Evolutionary conservation across 2,113 vertebrate genomes (phyloP).

Genomic region (Tylochromis polylepis): DNA sequence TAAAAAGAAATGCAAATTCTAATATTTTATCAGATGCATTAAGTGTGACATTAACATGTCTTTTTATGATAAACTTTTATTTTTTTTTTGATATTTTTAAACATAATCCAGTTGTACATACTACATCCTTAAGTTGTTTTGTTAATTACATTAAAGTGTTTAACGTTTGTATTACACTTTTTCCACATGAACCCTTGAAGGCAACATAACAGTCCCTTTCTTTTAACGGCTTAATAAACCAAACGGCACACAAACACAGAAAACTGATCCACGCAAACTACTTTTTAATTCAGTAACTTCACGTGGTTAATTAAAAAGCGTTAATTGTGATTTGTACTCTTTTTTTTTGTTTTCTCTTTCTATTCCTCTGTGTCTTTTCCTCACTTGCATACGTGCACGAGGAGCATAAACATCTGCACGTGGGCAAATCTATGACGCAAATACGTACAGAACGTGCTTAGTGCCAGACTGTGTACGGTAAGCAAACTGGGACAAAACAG

Average conservation of each 20-base stretch:
- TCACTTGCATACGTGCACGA: slow-evolving; percentile 45
- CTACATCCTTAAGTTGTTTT: not conserved
- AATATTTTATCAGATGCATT: not conserved
- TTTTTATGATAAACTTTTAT: not conserved
- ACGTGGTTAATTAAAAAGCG: not conserved
- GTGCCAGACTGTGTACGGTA: not conserved
- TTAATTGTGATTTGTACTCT: not conserved
- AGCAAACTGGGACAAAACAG: not conserved
- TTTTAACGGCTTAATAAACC: not conserved
- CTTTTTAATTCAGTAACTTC: not conserved
- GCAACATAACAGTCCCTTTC: not conserved
- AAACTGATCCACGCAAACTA: not conserved
- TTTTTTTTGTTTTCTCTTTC: not conserved
- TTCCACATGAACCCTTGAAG: not conserved
- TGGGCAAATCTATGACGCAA: slow-evolving; percentile 67
- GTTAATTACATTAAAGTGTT: not conserved
- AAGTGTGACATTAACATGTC: not conserved
- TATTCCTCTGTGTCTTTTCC: not conserved
- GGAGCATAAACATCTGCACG: slow-evolving; percentile 78
- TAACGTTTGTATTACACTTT: not conserved
- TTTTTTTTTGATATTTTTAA: not conserved
- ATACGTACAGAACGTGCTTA: not conserved
- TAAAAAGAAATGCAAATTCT: not conserved
- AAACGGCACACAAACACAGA: not conserved
- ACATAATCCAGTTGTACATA: not conserved